These are phyloP conservation scores for Ormyrus rosae DNA, from an alignment of 2,888 invertebrate species.

Conservation along the genomic window DNA sequence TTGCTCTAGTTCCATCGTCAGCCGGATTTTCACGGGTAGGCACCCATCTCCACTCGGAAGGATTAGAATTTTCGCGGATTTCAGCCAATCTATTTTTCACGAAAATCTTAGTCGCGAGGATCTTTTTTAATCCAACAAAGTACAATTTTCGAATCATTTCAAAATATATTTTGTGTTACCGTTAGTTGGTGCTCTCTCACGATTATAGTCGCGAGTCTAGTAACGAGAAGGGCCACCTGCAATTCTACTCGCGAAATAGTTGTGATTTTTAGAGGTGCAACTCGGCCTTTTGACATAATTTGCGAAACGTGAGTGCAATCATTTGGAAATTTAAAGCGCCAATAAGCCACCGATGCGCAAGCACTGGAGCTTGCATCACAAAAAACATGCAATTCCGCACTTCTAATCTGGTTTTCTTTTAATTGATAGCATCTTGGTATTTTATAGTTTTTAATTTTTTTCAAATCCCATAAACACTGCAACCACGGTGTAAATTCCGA, in stretches of 20 bases:
- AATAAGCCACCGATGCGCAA: slow-evolving; percentile 4
- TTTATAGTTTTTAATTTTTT: not conserved
- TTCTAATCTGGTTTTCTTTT: not conserved
- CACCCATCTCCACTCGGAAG: no score
- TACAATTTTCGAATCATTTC: slow-evolving; percentile 6
- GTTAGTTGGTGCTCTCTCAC: not conserved
- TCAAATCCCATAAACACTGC: not conserved
- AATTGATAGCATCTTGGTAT: slow-evolving; percentile 9
- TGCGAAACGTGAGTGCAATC: not conserved
- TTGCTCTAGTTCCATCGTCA: no score
- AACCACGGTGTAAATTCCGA: slow-evolving; percentile 6
- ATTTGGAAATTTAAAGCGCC: not conserved
- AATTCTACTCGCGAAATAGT: slow-evolving; percentile 14
- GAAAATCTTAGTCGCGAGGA: no score
- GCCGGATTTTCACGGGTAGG: no score
- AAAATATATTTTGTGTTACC: not conserved
- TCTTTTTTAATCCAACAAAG: no score
- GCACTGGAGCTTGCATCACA: slow-evolving; percentile 16
- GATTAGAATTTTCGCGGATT: no score
- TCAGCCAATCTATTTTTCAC: no score
- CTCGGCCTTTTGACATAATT: slow-evolving; percentile 18
- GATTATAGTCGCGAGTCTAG: not conserved
- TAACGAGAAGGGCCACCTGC: slow-evolving; percentile 1
- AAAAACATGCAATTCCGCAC: not conserved
- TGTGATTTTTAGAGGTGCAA: not conserved